Base-by-base conservation (phyloP, 1,140 invertebrate genomes). In the Wiebesia pumilae region DNA sequence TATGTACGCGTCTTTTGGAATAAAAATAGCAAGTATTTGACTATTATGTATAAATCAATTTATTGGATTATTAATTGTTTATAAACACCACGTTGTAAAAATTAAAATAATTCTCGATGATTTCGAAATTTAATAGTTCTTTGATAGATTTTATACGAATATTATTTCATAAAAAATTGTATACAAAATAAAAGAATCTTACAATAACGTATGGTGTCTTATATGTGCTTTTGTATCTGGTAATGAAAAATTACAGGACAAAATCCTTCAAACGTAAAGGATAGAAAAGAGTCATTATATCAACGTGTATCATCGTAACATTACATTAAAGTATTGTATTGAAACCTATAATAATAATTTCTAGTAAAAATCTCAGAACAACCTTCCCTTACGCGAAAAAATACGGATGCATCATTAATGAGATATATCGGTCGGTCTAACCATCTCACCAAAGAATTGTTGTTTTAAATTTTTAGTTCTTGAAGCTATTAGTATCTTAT, bases 1-100 rank as follows among this genome's bases (percentile, higher is more conserved):
- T 67, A 84, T 78, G 40, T 84, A 77, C 71, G 62, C n/a, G 73
- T 78, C 35, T 67, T 83, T 84, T 84, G 54, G 38, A 84, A 65
- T 77, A 75, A 73, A 75, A 71, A 83, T 54, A 71, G n/a, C 43
- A 83, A 62, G 14, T 62, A 33, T 73, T 51, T n/a, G 43, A 83
- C 2, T 78, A n/a, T 62, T 62, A 62, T 62, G 27, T 62, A 27
- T 62, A 62, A 10, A 62, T 62, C 21, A 27, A 62, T 62, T 27
- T 3, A 2, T 27, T 62, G 27, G 0, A 62, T 27, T 62, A 10
- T 27, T 27, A 27, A 62, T 54, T 54, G 19, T 14, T 62, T 62
- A 27, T 24, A 14, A 62, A 10, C 4, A 4, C 12, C 43, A 47
- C 4, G 4, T 47, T 47, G 12, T 12, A 47, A 47, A 47, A 7